These are phyloP conservation scores for Porites rus DNA, from an alignment of 92 coral and sea anemone species.

Conservation along the genomic window DNA sequence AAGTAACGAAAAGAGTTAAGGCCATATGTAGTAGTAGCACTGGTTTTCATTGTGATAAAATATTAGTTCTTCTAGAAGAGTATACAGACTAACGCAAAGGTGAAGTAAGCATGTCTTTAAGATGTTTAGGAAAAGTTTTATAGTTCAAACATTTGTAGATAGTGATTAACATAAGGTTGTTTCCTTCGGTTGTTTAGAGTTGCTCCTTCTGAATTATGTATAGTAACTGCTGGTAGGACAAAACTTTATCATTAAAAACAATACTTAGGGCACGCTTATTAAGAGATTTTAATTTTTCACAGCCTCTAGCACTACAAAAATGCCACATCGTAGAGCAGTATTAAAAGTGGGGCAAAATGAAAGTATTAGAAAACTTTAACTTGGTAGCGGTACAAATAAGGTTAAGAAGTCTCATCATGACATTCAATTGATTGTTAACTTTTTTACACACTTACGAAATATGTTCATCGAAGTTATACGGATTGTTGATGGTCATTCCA, in stretches of 20 bases:
- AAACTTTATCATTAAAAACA: no score
- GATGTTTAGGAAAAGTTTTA: slow-evolving; percentile 9
- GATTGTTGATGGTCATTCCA: slow-evolving; percentile 59
- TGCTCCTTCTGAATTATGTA: not conserved
- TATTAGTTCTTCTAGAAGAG: not conserved
- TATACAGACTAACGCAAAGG: slow-evolving; percentile 5
- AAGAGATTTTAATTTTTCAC: slow-evolving; percentile 27
- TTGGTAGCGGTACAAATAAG: slow-evolving; percentile 26
- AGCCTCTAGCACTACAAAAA: slow-evolving; percentile 57
- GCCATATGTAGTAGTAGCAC: slow-evolving; percentile 31
- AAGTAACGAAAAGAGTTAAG: slow-evolving; percentile 39
- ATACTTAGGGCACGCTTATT: no score
- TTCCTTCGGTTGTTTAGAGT: not conserved
- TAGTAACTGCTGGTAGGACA: not conserved
- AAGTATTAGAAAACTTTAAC: slow-evolving; percentile 46
- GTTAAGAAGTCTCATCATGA: slow-evolving; percentile 44
- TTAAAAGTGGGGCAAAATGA: slow-evolving; percentile 61
- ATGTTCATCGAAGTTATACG: slow-evolving; percentile 38
- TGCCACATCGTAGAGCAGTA: slow-evolving; percentile 69
- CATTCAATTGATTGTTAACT: slow-evolving; percentile 43
- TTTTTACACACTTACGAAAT: slow-evolving; percentile 49
- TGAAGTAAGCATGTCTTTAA: not conserved
- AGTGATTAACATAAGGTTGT: slow-evolving; percentile 1
- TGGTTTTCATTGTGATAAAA: not conserved
- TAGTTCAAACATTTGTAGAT: slow-evolving; percentile 15